Conservation (phyloP, 2,797 vertebrate genomes). For the Prunella strophiata region DNA sequence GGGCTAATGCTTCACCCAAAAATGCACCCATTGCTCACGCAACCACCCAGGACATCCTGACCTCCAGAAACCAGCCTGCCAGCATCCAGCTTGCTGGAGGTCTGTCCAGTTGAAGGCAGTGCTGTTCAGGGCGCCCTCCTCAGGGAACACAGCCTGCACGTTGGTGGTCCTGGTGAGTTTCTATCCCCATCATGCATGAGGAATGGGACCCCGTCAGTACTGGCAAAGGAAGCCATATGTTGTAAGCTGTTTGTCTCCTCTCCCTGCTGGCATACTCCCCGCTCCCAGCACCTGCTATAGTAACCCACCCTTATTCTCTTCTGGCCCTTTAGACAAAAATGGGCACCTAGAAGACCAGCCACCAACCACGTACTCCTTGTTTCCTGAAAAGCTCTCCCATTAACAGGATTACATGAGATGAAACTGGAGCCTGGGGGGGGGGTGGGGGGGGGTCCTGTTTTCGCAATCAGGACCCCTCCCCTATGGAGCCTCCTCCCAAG, state of each 20-base stretch:
- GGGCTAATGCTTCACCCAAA: neutral
- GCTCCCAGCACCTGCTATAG: neutral
- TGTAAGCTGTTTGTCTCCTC: neutral
- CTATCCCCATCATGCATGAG: slow-evolving; percentile 91
- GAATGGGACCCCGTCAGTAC: slow-evolving; percentile 85
- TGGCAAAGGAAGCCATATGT: slow-evolving; percentile 47
- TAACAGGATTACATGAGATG: neutral
- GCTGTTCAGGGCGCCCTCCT: slow-evolving; percentile 52
- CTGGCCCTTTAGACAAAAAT: neutral
- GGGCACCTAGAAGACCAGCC: neutral
- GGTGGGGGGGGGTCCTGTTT: no score
- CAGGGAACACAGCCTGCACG: slow-evolving; percentile 75
- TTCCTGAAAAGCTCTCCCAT: neutral
- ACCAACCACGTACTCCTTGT: neutral
- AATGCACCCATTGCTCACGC: neutral
- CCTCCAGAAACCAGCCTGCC: slow-evolving; percentile 93
- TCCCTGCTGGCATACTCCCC: neutral
- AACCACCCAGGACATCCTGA: slow-evolving; percentile 66
- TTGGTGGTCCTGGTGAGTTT: slow-evolving; percentile 89
- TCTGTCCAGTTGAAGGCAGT: slow-evolving; percentile 80
- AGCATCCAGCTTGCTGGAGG: slow-evolving; percentile 84
- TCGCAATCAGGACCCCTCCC: neutral
- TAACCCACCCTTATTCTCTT: neutral
- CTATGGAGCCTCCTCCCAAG: neutral
- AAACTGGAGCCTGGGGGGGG: neutral